Percentiles rank a stretch among this genome's conserved stretches.
phyloP scores from a whole-genome alignment of 2,113 vertebrate species.

The Siniperca knerii region DNA sequence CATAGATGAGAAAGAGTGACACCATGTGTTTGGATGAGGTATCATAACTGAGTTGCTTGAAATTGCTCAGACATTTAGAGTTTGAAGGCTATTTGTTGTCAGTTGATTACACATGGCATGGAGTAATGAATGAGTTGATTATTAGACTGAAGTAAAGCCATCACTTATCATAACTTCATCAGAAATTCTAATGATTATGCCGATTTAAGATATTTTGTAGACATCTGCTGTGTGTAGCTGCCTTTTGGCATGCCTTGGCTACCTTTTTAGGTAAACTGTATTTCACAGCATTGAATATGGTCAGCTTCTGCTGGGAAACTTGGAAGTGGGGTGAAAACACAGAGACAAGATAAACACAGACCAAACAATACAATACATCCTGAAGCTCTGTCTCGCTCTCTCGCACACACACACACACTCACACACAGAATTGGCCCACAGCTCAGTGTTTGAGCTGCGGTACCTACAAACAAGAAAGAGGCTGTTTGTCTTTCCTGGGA shows the following conservation, averaged over 20 bases:
- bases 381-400: slow-evolving; percentile 38
- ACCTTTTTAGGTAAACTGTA: background rate
- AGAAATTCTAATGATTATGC: background rate
- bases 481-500: slow-evolving; percentile 85
- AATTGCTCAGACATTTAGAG: background rate
- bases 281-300: slow-evolving; percentile 14
- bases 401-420: background rate
- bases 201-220: slow-evolving; percentile 6
- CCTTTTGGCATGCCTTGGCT: background rate
- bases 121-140: background rate
- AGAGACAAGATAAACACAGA: slow-evolving; percentile 68
- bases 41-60: background rate
- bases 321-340: slow-evolving; percentile 50
- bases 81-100: background rate
- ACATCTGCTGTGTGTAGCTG: background rate
- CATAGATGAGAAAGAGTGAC: slow-evolving; percentile 71
- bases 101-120: background rate
- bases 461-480: slow-evolving; percentile 76
- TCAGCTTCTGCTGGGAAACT: slow-evolving; percentile 44
- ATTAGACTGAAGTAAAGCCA: background rate
- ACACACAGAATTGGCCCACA: slow-evolving; percentile 43
- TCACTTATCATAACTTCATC: background rate
- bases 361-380: slow-evolving; percentile 71
- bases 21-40: slow-evolving; percentile 71
- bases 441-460: slow-evolving; percentile 74